phyloP scores from a whole-genome alignment of 2,888 invertebrate species.

The Rhamnusium bicolor region DNA sequence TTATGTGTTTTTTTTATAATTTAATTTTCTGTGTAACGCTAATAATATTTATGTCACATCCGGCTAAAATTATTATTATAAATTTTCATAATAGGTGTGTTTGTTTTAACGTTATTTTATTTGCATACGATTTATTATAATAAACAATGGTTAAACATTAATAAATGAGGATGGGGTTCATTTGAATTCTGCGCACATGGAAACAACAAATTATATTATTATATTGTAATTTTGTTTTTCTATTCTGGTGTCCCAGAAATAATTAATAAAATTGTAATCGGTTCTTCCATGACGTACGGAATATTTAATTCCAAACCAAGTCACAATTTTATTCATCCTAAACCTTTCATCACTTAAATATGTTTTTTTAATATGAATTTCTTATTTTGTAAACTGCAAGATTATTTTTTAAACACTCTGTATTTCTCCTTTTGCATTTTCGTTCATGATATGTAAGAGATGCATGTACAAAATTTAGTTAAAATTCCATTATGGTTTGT shows the following conservation, averaged over 20 bases:
- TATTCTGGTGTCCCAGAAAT: slow-evolving; percentile 27
- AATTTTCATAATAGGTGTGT: slow-evolving; percentile 55
- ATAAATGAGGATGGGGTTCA: slow-evolving; percentile 33
- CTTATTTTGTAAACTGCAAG: too few relatives aligned
- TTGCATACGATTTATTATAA: slow-evolving; percentile 47
- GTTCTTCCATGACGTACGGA: not conserved
- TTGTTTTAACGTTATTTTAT: slow-evolving; percentile 51
- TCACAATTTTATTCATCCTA: too few relatives aligned
- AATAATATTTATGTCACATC: slow-evolving; percentile 54
- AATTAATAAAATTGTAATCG: slow-evolving; percentile 2
- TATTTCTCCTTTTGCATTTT: too few relatives aligned
- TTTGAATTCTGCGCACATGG: slow-evolving; percentile 42
- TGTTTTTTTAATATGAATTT: too few relatives aligned
- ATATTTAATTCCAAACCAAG: too few relatives aligned
- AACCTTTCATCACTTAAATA: too few relatives aligned
- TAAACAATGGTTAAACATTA: slow-evolving; percentile 43
- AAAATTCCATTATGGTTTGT: too few relatives aligned
- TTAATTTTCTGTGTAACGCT: slow-evolving; percentile 42
- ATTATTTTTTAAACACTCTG: too few relatives aligned
- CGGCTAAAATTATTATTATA: slow-evolving; percentile 47
- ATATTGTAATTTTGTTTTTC: slow-evolving; percentile 32
- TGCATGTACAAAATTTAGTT: too few relatives aligned
- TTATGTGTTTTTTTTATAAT: slow-evolving; percentile 17
- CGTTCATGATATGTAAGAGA: too few relatives aligned
- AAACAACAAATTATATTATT: slow-evolving; percentile 42